Evolutionary conservation across 1,140 invertebrate genomes (phyloP), one percentile per base, ranked within the genome.

Genomic region (Pachypeltis micranthus): DNA sequence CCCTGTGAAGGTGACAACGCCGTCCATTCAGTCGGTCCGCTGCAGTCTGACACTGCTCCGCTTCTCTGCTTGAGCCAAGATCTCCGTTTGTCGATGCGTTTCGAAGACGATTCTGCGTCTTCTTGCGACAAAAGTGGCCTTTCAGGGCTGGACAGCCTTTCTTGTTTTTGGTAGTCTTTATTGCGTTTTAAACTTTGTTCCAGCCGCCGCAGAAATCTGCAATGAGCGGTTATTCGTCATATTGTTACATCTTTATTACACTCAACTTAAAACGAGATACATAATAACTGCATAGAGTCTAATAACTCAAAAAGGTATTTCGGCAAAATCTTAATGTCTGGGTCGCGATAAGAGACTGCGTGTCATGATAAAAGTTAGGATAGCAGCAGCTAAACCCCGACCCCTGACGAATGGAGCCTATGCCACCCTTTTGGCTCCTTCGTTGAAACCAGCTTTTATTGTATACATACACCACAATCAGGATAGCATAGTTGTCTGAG

Each of bases 181-280:
- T 78, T 78, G 69, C 79, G 75, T 71, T 80, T 81, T 57, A 85
- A 70, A 70, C 81, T 83, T 64, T 78, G 74, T 70, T 84, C 81
- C 65, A 84, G 71, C 31, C 82, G 75, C 66, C 80, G 68, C 2
- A 80, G 68, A 67, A 80, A 80, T 67, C 78, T 80, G 72, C 29
- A 77, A 71, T 65, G 59, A 59, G 21, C 24, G n/a, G n/a, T n/a
- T n/a, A n/a, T n/a, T n/a, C n/a, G n/a, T 58, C 16, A 26, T 1
- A 59, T 39, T 12, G 34, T 25, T 28, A 24, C 28, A 24, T 31
- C 34, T 7, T n/a, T 39, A 39, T n/a, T n/a, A 39, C 34, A n/a
- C 34, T n/a, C 34, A n/a, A 10, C 34, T n/a, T n/a, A 39, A n/a
- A 39, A 39, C 34, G 34, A 39, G n/a, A n/a, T n/a, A n/a, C n/a